These are phyloP conservation scores for Drosophila cardini DNA, from an alignment of 1,140 invertebrate species.

Conservation along the genomic window DNA sequence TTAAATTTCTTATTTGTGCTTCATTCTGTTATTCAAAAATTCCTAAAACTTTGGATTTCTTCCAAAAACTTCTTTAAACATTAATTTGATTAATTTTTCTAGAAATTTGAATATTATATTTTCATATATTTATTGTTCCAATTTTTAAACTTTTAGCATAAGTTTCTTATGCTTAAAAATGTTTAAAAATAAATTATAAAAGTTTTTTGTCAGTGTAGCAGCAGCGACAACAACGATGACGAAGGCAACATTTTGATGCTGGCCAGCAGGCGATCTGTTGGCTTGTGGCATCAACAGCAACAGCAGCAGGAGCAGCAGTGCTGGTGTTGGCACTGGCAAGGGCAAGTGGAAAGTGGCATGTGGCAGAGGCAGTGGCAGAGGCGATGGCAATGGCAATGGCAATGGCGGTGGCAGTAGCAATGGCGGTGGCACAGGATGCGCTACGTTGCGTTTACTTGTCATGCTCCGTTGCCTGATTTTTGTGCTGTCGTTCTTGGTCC, in stretches of 20 bases:
- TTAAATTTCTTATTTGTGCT: no score
- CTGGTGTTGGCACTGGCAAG: no score
- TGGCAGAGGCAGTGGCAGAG: slow-evolving; percentile 20
- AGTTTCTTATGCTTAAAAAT: no score
- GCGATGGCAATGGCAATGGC: slow-evolving; percentile 22
- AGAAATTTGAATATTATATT: no score
- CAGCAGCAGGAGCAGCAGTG: slow-evolving; percentile 11
- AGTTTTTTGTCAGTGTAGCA: slow-evolving; percentile 14
- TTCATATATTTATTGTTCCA: no score
- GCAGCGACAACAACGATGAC: slow-evolving; percentile 11
- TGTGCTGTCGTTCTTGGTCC: slow-evolving; percentile 45
- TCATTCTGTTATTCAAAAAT: no score
- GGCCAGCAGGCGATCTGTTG: slow-evolving; percentile 47
- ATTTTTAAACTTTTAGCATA: no score
- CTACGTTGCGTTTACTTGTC: slow-evolving; percentile 82
- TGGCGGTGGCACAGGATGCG: slow-evolving; percentile 65
- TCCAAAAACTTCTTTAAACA: no score
- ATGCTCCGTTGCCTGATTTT: slow-evolving; percentile 81
- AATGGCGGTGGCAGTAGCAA: slow-evolving; percentile 42
- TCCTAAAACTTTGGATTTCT: no score
- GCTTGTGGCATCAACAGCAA: slow-evolving; percentile 30
- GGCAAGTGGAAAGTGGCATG: slow-evolving; percentile 17
- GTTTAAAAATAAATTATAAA: no score
- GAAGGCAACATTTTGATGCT: slow-evolving; percentile 57
- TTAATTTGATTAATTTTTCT: no score